phyloP scores from a whole-genome alignment of 2,113 vertebrate genomes.

The Scatophagus argus region DNA sequence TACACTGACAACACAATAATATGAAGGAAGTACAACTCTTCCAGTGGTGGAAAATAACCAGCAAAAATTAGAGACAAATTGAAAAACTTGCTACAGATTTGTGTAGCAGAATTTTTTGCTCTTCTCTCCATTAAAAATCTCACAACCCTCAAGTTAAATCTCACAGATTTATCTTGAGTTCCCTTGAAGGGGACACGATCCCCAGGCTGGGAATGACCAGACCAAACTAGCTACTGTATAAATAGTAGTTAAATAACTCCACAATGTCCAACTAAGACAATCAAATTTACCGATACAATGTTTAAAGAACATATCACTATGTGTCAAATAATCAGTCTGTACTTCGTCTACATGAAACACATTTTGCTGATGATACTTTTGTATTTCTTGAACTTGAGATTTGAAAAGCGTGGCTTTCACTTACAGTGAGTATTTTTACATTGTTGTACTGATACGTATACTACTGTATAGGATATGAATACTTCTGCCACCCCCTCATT shows the following conservation, averaged over 20 bases:
- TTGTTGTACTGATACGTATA: not conserved
- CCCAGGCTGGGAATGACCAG: not conserved
- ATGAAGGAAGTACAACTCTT: not conserved
- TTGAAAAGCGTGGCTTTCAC: not conserved
- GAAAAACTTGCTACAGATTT: not conserved
- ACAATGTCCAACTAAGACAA: too few relatives aligned
- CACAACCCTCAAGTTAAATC: too few relatives aligned
- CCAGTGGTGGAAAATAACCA: not conserved
- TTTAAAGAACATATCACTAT: not conserved
- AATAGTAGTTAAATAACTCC: too few relatives aligned
- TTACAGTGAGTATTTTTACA: not conserved
- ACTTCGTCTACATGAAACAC: too few relatives aligned
- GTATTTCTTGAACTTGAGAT: not conserved
- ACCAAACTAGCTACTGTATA: too few relatives aligned
- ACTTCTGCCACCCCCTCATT: not conserved
- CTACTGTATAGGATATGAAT: not conserved
- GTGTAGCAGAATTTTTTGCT: not conserved
- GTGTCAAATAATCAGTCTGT: too few relatives aligned
- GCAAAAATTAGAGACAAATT: too few relatives aligned
- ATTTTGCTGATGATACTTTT: not conserved
- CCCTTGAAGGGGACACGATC: not conserved
- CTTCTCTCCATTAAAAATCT: not conserved
- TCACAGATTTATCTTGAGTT: not conserved
- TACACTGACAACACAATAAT: not conserved
- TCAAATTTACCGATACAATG: too few relatives aligned